Conservation (phyloP, 2,113 vertebrate genomes). For the Odontesthes bonariensis region DNA sequence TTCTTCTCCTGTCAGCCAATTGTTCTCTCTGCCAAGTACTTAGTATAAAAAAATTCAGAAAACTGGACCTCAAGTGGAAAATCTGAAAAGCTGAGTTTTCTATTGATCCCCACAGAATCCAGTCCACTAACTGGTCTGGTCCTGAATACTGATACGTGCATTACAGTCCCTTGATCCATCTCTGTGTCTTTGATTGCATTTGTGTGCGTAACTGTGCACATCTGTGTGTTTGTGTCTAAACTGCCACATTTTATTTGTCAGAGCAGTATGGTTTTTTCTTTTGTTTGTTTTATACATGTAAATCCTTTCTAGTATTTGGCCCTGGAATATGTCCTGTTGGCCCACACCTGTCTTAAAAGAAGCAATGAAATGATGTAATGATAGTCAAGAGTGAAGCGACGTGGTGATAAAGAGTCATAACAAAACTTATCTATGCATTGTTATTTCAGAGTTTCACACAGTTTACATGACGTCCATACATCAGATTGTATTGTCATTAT, state of each 20-base stretch:
- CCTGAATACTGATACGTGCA: conserved; percentile 78
- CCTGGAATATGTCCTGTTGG: neutral
- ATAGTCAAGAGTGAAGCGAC: neutral
- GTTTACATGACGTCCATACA: neutral
- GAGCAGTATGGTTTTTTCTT: neutral
- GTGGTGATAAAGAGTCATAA: neutral
- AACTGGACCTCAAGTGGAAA: conserved; percentile 24
- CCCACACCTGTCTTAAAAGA: neutral
- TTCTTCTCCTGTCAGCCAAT: neutral
- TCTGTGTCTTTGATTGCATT: conserved; percentile 70
- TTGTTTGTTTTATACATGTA: conserved; percentile 14
- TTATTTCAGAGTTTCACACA: neutral
- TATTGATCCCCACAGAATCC: conserved; percentile 74
- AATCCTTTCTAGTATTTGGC: conserved; percentile 8
- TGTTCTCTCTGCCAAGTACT: neutral
- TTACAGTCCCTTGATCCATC: conserved; percentile 73
- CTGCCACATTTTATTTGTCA: conserved; percentile 27
- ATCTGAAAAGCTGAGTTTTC: conserved; percentile 52
- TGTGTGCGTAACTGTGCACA: conserved; percentile 31
- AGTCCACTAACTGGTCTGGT: conserved; percentile 44
- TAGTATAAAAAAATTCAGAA: conserved; percentile 6
- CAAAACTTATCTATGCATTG: neutral
- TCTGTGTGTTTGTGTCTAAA: conserved; percentile 22
- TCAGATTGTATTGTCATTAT: neutral
- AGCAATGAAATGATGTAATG: neutral